Evolutionary conservation across 2,797 vertebrate species (phyloP), one percentile per base, ranked within the genome.

Genomic region (Cossypha caffra): DNA sequence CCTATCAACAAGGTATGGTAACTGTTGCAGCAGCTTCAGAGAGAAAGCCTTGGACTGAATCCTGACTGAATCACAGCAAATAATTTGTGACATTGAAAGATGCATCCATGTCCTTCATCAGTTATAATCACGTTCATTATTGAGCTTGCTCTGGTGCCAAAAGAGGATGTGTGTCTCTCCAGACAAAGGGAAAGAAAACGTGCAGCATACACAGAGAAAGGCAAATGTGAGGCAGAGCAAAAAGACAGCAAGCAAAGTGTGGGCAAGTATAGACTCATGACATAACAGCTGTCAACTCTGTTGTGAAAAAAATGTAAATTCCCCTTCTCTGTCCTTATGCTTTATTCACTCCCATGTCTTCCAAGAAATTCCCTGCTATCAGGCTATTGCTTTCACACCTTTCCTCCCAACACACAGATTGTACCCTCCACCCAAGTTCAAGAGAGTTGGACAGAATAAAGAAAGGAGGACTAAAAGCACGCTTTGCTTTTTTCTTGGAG

Each of bases 51-150:
- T 68, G 62, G 21, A 88, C 58, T 47, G 84, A 77, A 92, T 86
- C 0, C 0, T 86, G 54, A 78, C 26, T 92, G 88, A 95, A 93
- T 93, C 81, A 77, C 12, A 86, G 84, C 52, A 83, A 91, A 66
- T 66, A 81, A 74, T 83, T 26, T 77, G 35, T 64, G 77, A 74
- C 11, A 28, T 26, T 97, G 92, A 95, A 95, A 97, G 91, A 93
- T 86, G 20, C 87, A 91, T 80, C 68, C 47, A 10, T 77, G 75
- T 96, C 91, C 87, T 93, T 95, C 95, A 86, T 75, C 92, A 91
- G 85, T 91, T 95, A 38, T 66, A 95, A 96, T 95, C 87, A 91
- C 0, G 2, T 77, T 95, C 84, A 69, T 93, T 72, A 88, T 18
- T 40, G 31, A 90, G 64, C 14, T 77, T 83, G 26, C n/a, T 83